These are phyloP conservation scores for Triplophysa siluroides DNA, from an alignment of 2,113 vertebrate species.

Conservation along the genomic window DNA sequence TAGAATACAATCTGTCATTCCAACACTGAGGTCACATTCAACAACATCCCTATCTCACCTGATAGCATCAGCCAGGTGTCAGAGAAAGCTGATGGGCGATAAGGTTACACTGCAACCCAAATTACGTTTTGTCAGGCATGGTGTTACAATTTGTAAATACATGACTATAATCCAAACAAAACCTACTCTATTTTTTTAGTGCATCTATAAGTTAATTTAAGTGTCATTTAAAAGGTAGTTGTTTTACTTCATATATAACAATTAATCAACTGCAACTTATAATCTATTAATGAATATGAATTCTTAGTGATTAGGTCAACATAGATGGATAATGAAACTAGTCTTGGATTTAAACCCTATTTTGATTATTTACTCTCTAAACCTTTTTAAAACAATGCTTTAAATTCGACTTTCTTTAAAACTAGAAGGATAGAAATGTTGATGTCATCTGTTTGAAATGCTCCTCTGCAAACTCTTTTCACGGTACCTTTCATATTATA, in stretches of 20 bases:
- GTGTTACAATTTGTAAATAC: constrained; percentile 48
- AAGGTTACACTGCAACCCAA: constrained; percentile 49
- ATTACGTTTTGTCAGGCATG: constrained; percentile 44
- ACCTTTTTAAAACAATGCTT: neutral
- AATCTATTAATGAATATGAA: neutral
- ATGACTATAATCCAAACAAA: neutral
- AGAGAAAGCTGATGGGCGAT: constrained; percentile 19
- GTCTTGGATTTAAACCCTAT: neutral
- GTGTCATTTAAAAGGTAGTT: neutral
- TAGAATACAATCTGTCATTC: constrained; percentile 56
- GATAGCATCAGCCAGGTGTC: constrained; percentile 60
- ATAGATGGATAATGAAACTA: neutral
- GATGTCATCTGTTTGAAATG: neutral
- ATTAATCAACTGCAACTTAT: neutral
- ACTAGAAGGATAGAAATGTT: neutral
- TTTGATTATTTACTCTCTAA: too few species aligned
- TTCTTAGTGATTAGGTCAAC: neutral
- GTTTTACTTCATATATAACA: neutral
- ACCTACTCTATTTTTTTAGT: neutral
- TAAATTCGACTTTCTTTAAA: neutral
- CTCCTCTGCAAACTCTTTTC: constrained; percentile 1
- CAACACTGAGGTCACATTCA: constrained; percentile 51
- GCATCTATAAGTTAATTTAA: neutral
- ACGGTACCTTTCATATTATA: neutral
- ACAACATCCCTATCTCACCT: constrained; percentile 58